Percentiles rank a stretch among this genome's conserved stretches.
Evolutionary conservation across 2,113 vertebrate species (phyloP).

Genomic region (Callionymus lyra): DNA sequence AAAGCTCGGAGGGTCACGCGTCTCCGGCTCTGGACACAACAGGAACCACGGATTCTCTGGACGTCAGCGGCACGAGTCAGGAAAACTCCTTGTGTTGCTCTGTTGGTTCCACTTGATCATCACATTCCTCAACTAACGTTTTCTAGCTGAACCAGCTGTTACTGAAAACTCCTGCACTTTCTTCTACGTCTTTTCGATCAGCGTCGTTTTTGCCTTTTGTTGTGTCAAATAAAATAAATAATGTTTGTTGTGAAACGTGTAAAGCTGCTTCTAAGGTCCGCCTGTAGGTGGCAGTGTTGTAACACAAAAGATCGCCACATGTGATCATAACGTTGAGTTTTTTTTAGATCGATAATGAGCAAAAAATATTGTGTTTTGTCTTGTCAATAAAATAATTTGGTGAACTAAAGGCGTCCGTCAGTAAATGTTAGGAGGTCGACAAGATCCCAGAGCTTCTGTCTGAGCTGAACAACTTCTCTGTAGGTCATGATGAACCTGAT

Average conservation of each 20-base stretch:
- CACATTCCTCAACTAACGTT: no score
- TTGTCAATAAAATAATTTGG: no score
- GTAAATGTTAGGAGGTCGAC: no score
- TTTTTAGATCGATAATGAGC: no score
- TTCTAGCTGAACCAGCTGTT: constrained; percentile 10
- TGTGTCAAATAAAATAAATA: background rate
- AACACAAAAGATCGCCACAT: constrained; percentile 7
- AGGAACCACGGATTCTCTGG: constrained; percentile 13
- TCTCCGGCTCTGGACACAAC: constrained; percentile 13
- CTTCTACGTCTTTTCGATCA: background rate
- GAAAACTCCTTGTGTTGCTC: constrained; percentile 21
- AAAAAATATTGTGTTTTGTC: no score
- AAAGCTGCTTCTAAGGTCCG: background rate
- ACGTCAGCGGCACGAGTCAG: constrained; percentile 10
- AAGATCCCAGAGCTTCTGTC: no score
- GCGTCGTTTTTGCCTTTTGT: background rate
- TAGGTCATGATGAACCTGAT: no score
- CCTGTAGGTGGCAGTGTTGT: constrained; percentile 60
- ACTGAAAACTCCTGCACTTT: constrained; percentile 9
- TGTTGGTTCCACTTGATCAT: constrained; percentile 21
- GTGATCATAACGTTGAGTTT: no score
- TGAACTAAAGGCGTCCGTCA: no score
- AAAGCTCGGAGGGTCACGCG: constrained; percentile 8
- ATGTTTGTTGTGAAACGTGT: no score
- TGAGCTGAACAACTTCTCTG: no score